Conservation (phyloP, 2,113 vertebrate species). For the Ciconia stormi region DNA sequence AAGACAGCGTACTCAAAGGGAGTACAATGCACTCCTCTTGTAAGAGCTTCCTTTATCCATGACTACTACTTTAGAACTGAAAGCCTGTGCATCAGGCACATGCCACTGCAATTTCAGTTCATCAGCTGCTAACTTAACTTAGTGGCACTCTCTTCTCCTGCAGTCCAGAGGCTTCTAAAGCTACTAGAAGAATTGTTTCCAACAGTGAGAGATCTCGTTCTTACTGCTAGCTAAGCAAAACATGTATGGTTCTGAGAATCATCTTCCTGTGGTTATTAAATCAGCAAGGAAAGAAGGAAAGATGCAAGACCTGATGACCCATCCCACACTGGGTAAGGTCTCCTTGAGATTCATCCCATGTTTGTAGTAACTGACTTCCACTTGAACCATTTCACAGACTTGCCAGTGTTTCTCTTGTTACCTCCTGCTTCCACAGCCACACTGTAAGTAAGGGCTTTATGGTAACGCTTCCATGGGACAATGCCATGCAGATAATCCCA, state of each 20-base stretch:
- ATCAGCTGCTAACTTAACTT: background rate
- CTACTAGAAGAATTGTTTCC: background rate
- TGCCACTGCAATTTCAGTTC: background rate
- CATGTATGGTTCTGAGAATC: background rate
- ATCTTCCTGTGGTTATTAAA: background rate
- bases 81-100: background rate
- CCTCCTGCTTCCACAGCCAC: background rate
- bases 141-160: background rate
- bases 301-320: background rate
- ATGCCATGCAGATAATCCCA: background rate
- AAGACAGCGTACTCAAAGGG: background rate
- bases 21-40: background rate
- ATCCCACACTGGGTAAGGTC: background rate
- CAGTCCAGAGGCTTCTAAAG: background rate
- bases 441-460: background rate
- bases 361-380: background rate
- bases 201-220: background rate
- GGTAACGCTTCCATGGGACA: background rate
- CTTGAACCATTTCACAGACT: background rate
- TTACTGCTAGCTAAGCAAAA: background rate
- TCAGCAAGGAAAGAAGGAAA: background rate
- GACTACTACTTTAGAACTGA: background rate
- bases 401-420: background rate
- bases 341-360: background rate
- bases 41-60: background rate